These are phyloP conservation scores for Scaptomyza montana DNA, from an alignment of 1,140 invertebrate species.

Conservation along the genomic window DNA sequence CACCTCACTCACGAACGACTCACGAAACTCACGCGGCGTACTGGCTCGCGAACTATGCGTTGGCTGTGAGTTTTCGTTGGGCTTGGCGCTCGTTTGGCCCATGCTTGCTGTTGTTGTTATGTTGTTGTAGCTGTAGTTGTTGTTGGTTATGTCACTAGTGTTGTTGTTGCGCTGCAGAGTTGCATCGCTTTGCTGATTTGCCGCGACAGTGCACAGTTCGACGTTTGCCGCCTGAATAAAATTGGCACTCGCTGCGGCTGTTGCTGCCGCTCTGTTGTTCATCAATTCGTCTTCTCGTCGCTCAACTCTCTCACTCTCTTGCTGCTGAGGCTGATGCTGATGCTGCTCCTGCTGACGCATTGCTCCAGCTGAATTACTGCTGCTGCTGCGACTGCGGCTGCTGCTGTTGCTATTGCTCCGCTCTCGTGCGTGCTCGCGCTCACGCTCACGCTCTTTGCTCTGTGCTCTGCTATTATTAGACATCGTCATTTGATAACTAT, in stretches of 20 bases:
- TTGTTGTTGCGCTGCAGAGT: slow-evolving; percentile 47
- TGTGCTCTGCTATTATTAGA: slow-evolving; percentile 75
- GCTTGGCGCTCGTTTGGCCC: slow-evolving; percentile 76
- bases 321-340: slow-evolving; percentile 28
- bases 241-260: slow-evolving; percentile 15
- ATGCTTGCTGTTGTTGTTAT: slow-evolving; percentile 39
- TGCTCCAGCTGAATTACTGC: slow-evolving; percentile 73
- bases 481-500: slow-evolving; percentile 83
- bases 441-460: slow-evolving; percentile 38
- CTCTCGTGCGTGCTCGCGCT: slow-evolving; percentile 16
- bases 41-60: slow-evolving; percentile 59
- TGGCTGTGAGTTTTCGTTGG: slow-evolving; percentile 54
- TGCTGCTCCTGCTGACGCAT: slow-evolving; percentile 17
- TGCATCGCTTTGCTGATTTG: slow-evolving; percentile 60
- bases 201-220: slow-evolving; percentile 58
- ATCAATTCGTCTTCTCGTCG: slow-evolving; percentile 16
- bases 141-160: slow-evolving; percentile 22
- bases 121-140: slow-evolving; percentile 23
- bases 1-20: slow-evolving; percentile 53
- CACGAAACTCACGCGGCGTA: slow-evolving; percentile 74
- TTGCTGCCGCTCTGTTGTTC: slow-evolving; percentile 17
- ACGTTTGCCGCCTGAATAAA: slow-evolving; percentile 80
- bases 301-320: slow-evolving; percentile 30
- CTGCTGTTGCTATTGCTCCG: slow-evolving; percentile 20
- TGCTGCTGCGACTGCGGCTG: slow-evolving; percentile 33